Conservation (phyloP, 1,140 invertebrate species). For the Sitobion miscanthi region DNA sequence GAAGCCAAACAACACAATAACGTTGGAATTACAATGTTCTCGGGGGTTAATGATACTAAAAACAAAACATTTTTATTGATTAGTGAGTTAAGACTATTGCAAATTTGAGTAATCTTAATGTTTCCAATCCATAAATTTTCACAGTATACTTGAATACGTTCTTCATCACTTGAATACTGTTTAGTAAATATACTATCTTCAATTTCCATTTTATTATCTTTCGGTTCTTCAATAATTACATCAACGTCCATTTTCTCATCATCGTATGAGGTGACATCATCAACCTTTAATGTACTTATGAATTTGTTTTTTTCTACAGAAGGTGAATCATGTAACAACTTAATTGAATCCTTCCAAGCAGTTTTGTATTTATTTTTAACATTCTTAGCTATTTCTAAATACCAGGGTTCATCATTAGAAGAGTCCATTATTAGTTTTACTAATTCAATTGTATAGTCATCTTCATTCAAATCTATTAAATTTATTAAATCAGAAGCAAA, state of each 20-base stretch:
- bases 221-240: not conserved
- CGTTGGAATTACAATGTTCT: conserved; percentile 41
- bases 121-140: conserved; percentile 46
- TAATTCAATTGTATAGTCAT: conserved; percentile 44
- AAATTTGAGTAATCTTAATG: conserved; percentile 33
- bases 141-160: conserved; percentile 40
- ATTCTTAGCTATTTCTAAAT: conserved; percentile 9
- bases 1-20: conserved; percentile 38
- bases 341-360: conserved; percentile 9
- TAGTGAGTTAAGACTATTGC: not conserved
- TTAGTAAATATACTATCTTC: conserved; percentile 25
- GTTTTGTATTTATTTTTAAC: conserved; percentile 50
- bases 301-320: not conserved
- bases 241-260: conserved; percentile 33
- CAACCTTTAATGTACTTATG: not conserved
- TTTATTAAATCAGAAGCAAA: conserved; percentile 47
- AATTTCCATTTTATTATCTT: conserved; percentile 12
- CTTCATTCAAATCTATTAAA: conserved; percentile 34
- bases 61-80: conserved; percentile 25
- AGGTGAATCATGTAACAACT: not conserved
- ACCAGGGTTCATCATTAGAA: conserved; percentile 32
- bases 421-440: conserved; percentile 36
- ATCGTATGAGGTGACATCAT: conserved; percentile 1
- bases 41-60: not conserved
- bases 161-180: conserved; percentile 26